These are phyloP conservation scores for Melanotaenia trifasciata DNA, from an alignment of 2,797 vertebrate species.

Conservation along the genomic window DNA sequence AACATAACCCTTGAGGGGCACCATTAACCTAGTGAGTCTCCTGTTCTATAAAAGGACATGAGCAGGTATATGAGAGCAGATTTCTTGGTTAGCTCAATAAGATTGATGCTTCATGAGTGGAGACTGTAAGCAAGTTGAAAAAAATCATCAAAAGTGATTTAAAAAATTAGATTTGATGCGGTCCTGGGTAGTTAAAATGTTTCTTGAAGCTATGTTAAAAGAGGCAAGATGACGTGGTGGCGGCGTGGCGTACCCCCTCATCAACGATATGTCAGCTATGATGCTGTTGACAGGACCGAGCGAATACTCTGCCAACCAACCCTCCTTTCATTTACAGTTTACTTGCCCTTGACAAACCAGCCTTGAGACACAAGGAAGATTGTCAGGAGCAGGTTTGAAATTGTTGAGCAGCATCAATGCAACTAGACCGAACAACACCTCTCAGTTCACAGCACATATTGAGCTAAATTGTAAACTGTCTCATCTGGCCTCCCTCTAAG, in stretches of 20 bases:
- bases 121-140: neutral
- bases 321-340: slow-evolving; percentile 44
- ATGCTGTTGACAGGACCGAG: slow-evolving; percentile 39
- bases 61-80: neutral
- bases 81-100: neutral
- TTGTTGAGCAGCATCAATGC: neutral
- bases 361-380: slow-evolving; percentile 20
- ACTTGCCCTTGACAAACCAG: slow-evolving; percentile 44
- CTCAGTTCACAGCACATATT: slow-evolving; percentile 22
- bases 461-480: slow-evolving; percentile 2
- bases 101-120: neutral
- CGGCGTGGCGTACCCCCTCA: slow-evolving; percentile 33
- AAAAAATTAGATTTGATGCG: too few species aligned
- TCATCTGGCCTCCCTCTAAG: slow-evolving; percentile 4
- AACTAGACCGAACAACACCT: neutral
- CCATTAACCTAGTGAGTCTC: slow-evolving; percentile 38
- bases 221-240: slow-evolving; percentile 24
- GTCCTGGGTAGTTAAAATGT: neutral
- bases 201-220: neutral
- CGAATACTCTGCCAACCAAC: slow-evolving; percentile 1
- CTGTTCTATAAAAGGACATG: slow-evolving; percentile 20
- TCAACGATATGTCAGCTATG: slow-evolving; percentile 33
- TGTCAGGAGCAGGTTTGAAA: slow-evolving; percentile 17
- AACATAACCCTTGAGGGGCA: slow-evolving; percentile 32
- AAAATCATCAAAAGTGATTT: too few species aligned